Evolutionary conservation across 2,888 invertebrate genomes (phyloP), one percentile per base, ranked within the genome.

Genomic region (Alloplasta piceator): DNA sequence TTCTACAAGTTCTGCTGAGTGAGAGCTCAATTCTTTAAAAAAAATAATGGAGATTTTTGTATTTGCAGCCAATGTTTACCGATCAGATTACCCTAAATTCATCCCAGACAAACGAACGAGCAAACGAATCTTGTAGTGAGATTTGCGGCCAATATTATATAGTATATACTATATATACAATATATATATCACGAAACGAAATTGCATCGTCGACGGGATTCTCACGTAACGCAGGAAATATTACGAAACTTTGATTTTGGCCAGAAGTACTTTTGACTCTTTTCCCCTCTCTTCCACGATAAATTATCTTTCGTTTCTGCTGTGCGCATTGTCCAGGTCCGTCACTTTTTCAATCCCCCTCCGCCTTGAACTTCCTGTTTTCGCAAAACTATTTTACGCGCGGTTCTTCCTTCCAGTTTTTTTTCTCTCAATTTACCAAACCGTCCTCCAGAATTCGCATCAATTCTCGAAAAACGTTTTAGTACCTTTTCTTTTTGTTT

Each of bases 221-320:
- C 48, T 55, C 75, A 78, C 77, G 83, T 83, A 83, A 83, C 82
- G 81, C 85, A 85, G 87, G 87, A 87, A 87, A 87, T n/a, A n/a
- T 86, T 85, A 82, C 84, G 83, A 86, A 87, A 85, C 83, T 85
- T 84, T 80, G 85, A 84, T 83, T 86, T 26, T 81, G 73, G 48
- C 71, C 76, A 76, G 71, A 73, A 48, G 76, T 55, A 26, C 26
- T 61, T 43, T 26, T 10, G 36, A 46, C 43, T n/a, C 74, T 26
- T 26, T 26, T 26, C 26, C 43, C 36, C 52, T 36, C 14, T 56
- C 75, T 55, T 50, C 50, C 68, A 56, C 78, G 50, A 60, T 64
- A 52, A 76, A 82, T 82, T 79, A 72, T 82, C 76, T 64, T 78
- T 61, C 63, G 75, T 72, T 63, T 81, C 55, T 39, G 10, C 39